Base-by-base conservation (phyloP, 2,113 vertebrate genomes). In the Sorex araneus region DNA sequence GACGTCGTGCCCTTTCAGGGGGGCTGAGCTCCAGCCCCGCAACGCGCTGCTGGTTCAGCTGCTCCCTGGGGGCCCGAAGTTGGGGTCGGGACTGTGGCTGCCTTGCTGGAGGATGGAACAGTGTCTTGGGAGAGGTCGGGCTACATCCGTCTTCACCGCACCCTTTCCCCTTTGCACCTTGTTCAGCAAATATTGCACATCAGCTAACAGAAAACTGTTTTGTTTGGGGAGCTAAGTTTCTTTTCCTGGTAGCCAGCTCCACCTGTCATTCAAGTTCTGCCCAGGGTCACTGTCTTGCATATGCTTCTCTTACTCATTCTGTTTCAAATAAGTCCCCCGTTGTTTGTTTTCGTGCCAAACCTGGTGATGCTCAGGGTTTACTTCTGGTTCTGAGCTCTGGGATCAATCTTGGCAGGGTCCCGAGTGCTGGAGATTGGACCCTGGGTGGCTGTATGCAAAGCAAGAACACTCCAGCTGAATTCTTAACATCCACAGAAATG, bases 181-280 rank as follows among this genome's bases (percentile, higher is more conserved):
- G 66, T 83, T 94, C 71, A 90, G 19, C 85, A 45, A 94, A 30
- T n/a, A 16, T 50, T 81, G 75, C 87, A 30, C 85, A 87, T 30
- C 66, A 84, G 80, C 76, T 84, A 94, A 77, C 83, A 75, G 66
- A 86, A 3, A 66, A 66, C 23, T 47, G 21, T 84, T 77, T 54
- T 32, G 28, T 40, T 7, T 74, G 40, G 73, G 23, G 28, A 71
- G 76, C 47, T 45, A 27, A 30, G 34, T 93, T 92, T 77, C 28
- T 50, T 87, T 94, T 90, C 63, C 69, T 87, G 80, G 63, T 91
- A 85, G 34, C 1, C 21, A 18, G 76, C 16, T 28, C 15, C 3
- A 50, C 73, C 57, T 82, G 60, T 40, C 32, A 63, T 60, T 63
- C 13, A 77, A 79, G 64, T 13, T 27, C 40, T 86, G 80, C 76